These are phyloP conservation scores for Drosophila neocordata DNA, from an alignment of 1,140 invertebrate genomes.

Conservation along the genomic window DNA sequence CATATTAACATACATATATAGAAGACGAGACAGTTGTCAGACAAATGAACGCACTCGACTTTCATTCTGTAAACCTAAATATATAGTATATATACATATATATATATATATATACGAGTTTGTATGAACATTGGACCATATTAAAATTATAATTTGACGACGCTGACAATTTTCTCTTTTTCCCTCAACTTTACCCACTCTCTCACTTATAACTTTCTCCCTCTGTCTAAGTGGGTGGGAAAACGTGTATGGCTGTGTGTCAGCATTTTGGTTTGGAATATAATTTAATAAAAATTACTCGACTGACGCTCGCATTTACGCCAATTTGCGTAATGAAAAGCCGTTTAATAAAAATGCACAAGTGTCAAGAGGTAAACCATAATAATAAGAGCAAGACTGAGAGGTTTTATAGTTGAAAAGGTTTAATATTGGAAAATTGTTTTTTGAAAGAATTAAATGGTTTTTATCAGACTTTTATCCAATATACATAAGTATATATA, in stretches of 20 bases:
- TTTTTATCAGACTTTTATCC: neutral
- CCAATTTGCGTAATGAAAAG: conserved; percentile 73
- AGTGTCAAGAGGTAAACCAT: neutral
- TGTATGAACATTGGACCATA: conserved; percentile 22
- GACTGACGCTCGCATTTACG: conserved; percentile 31
- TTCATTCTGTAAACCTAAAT: conserved; percentile 5
- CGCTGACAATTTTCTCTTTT: conserved; percentile 54
- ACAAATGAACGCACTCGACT: conserved; percentile 19
- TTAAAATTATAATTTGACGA: conserved; percentile 72
- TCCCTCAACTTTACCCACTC: neutral
- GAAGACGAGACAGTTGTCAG: conserved; percentile 57
- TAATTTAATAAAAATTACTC: conserved; percentile 68
- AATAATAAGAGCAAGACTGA: neutral
- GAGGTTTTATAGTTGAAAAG: neutral
- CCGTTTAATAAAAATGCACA: conserved; percentile 54
- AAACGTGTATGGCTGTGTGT: neutral
- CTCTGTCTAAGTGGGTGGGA: too few species aligned
- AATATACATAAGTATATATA: too few species aligned
- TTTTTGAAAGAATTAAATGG: neutral
- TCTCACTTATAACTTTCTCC: too few species aligned
- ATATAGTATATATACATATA: neutral
- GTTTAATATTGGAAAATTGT: neutral
- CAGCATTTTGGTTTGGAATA: conserved; percentile 24
- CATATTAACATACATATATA: conserved; percentile 31
- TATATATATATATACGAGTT: neutral